Evolutionary conservation across 2,113 vertebrate genomes (phyloP), one percentile per base, ranked within the genome.

Genomic region (Lagopus muta): DNA sequence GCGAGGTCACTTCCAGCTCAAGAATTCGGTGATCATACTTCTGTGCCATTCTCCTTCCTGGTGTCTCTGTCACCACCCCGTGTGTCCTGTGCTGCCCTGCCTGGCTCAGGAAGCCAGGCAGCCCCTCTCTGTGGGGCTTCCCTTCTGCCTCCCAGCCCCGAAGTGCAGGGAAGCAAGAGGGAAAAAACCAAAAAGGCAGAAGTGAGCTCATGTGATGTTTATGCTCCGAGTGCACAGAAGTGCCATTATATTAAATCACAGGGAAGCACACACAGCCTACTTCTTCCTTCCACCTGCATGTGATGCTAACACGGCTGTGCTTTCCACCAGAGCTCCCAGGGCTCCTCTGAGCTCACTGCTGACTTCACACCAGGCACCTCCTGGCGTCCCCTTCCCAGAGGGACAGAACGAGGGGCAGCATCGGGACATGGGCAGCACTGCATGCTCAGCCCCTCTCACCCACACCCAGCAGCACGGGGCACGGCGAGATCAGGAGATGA

Each of bases 91-190:
- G 0, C 5, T 22, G 30, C 50, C 83, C 89, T 57, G 52, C 69
- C 48, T 75, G 74, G 71, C 92, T 18, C 36, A 30, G 88, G 87
- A 92, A 92, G 90, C 82, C 38, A 1, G 85, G 82, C 40, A 22
- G 10, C 21, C 73, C 43, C 50, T 34, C 42, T 9, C 58, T 77
- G 89, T 65, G 69, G 88, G 82, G 66, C 18, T 48, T 79, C 78
- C 66, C 55, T 52, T 15, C 2, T 74, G 74, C 15, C 21, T 77
- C 62, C 52, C 19, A 19, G 12, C 28, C 69, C 45, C 10, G 11
- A 30, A 1, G 4, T 15, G 14, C 34, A 61, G 54, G 52, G 82
- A 86, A 91, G 50, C 2, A n/a, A 45, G 48, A 86, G 50, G 5
- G 3, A 48, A 0, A 3, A 19, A 66, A 32, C 19, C 42, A 61